Conservation (phyloP, 2,888 invertebrate species). For the Phrixothrix hirtus region DNA sequence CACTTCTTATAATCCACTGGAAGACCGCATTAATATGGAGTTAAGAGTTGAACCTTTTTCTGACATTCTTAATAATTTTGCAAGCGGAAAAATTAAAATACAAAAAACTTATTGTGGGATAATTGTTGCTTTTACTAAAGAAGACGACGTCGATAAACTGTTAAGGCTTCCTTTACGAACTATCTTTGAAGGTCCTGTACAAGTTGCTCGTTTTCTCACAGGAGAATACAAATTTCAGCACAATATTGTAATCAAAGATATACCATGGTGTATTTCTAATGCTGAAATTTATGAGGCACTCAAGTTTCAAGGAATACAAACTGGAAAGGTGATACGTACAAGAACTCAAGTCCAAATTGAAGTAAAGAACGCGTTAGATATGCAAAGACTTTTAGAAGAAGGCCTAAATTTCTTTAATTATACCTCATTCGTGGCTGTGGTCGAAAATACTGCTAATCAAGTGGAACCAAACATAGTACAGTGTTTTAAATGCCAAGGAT, state of each 20-base stretch:
- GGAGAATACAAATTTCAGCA: conserved; percentile 53
- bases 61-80: conserved; percentile 30
- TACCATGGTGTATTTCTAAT: conserved; percentile 59
- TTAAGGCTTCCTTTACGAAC: conserved; percentile 53
- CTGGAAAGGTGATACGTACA: conserved; percentile 49
- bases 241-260: conserved; percentile 54
- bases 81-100: conserved; percentile 32
- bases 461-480: conserved; percentile 55
- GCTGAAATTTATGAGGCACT: conserved; percentile 57
- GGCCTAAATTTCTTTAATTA: conserved; percentile 60
- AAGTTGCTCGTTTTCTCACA: conserved; percentile 56
- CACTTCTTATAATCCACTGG: conserved; percentile 28
- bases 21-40: conserved; percentile 19
- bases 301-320: conserved; percentile 53
- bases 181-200: conserved; percentile 54
- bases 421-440: conserved; percentile 53
- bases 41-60: conserved; percentile 30
- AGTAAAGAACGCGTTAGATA: conserved; percentile 55
- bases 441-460: conserved; percentile 52
- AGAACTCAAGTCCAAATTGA: conserved; percentile 41
- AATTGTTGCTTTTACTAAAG: conserved; percentile 52
- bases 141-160: conserved; percentile 54
- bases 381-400: conserved; percentile 55
- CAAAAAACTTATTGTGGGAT: conserved; percentile 49
- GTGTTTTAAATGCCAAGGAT: conserved; percentile 61